Percentiles rank a stretch among this genome's conserved stretches.
These are phyloP conservation scores for Listronotus oregonensis DNA, from an alignment of 1,140 invertebrate species.

Conservation along the genomic window DNA sequence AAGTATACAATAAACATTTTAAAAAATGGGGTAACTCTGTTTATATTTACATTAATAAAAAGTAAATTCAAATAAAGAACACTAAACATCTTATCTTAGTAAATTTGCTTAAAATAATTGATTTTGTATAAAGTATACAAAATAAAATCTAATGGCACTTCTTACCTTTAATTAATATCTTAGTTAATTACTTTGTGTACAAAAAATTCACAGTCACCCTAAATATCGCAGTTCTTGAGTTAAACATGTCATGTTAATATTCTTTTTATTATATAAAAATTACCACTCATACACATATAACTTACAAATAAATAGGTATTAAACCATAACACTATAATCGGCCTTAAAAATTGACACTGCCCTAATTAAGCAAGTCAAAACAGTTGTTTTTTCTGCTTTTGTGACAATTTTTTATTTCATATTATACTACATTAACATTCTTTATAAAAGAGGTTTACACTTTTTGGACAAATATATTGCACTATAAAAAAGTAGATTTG, in stretches of 20 bases:
- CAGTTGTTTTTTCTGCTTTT: too few species aligned
- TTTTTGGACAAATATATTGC: too few species aligned
- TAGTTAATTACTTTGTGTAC: neutral
- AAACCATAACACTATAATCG: too few species aligned
- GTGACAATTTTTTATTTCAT: too few species aligned
- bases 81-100: neutral
- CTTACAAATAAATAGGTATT: neutral
- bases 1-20: conserved; percentile 13
- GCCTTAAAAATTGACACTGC: too few species aligned
- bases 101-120: conserved; percentile 4
- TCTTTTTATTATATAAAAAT: neutral
- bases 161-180: conserved; percentile 16
- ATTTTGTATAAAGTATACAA: conserved; percentile 13
- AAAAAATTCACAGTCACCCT: neutral
- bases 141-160: conserved; percentile 34
- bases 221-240: conserved; percentile 27
- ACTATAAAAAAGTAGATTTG: too few species aligned
- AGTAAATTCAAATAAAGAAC: conserved; percentile 4
- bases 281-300: neutral
- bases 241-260: conserved; percentile 6
- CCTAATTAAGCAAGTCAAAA: too few species aligned
- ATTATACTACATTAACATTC: too few species aligned
- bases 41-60: conserved; percentile 11
- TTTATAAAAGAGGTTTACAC: too few species aligned
- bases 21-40: conserved; percentile 28